Conservation (phyloP, 2,797 vertebrate genomes). For the Thaleichthys pacificus region DNA sequence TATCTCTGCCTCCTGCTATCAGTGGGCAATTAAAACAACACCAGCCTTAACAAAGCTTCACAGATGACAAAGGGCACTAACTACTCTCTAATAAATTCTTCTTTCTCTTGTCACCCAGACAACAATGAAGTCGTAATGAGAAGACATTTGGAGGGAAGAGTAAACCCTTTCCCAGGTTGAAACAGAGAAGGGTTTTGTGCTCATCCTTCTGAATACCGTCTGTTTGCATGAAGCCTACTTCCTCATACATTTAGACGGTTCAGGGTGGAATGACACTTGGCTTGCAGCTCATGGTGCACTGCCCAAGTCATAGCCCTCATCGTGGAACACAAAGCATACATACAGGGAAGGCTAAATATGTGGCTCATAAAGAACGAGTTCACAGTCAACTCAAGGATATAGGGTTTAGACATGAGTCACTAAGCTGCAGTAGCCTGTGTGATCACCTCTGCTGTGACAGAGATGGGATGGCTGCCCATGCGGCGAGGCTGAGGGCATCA, state of each 20-base stretch:
- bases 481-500: neutral
- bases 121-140: conserved; percentile 50
- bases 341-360: no score
- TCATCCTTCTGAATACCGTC: neutral
- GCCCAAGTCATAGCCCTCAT: no score
- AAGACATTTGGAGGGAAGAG: neutral
- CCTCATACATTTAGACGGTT: no score
- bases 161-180: neutral
- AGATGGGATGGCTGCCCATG: neutral
- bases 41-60: conserved; percentile 60
- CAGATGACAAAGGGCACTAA: conserved; percentile 56
- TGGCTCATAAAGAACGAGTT: no score
- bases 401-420: neutral
- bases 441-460: neutral
- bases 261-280: no score
- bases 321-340: no score
- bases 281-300: no score
- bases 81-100: conserved; percentile 43
- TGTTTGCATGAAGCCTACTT: neutral
- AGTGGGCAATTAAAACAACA: conserved; percentile 67
- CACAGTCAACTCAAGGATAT: neutral
- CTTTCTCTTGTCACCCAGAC: conserved; percentile 41
- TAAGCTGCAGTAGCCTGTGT: no score
- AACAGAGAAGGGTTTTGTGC: neutral
- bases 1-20: conserved; percentile 54